A percentile compares a stretch with the other conserved stretches of the same genome.
Conservation (phyloP, 2,113 vertebrate genomes). For the Ranitomeya variabilis region DNA sequence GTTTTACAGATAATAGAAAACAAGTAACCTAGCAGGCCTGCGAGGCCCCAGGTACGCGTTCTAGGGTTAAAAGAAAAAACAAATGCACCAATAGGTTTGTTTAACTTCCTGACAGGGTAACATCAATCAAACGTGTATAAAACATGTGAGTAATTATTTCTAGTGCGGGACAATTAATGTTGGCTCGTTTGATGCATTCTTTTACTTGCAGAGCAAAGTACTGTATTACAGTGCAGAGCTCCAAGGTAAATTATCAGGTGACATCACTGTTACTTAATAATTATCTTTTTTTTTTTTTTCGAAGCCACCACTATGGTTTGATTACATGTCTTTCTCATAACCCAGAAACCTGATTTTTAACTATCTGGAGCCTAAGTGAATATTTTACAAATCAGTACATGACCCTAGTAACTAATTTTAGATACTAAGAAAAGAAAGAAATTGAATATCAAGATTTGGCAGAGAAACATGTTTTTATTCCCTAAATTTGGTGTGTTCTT, state of each 20-base stretch:
- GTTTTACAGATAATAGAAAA: too few relatives aligned
- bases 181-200: background rate
- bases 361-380: background rate
- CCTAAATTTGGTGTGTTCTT: conserved; percentile 16
- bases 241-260: background rate
- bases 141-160: background rate
- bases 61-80: background rate
- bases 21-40: too few relatives aligned
- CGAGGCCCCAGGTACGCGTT: too few relatives aligned
- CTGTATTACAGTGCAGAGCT: background rate
- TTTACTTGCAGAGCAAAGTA: background rate
- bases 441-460: conserved; percentile 14
- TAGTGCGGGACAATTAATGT: background rate
- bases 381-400: background rate
- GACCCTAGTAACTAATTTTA: background rate
- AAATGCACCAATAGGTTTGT: background rate
- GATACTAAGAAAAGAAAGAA: conserved; percentile 13
- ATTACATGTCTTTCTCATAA: background rate
- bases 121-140: background rate
- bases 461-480: conserved; percentile 33
- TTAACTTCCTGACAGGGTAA: background rate
- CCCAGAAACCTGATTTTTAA: background rate
- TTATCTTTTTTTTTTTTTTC: background rate
- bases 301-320: background rate
- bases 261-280: background rate